These are phyloP conservation scores for Dysmachus trigonus DNA, from an alignment of 2,888 invertebrate genomes.

Conservation along the genomic window DNA sequence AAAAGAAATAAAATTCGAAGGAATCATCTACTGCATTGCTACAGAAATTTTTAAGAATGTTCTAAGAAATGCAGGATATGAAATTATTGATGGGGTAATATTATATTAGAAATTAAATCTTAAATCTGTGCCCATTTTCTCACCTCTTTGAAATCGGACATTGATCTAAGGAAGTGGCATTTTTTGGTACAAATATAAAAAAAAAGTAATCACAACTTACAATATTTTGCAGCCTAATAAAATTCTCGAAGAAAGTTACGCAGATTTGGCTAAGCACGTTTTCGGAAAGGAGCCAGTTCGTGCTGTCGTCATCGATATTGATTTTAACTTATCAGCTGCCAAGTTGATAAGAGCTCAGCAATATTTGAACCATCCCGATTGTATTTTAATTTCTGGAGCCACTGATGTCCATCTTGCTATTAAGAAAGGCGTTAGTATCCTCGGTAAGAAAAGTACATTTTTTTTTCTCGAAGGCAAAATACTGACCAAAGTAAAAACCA, in stretches of 20 bases:
- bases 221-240: constrained; percentile 54
- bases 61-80: constrained; percentile 64
- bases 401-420: constrained; percentile 62
- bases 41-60: constrained; percentile 57
- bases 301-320: constrained; percentile 66
- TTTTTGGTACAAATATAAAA: background rate
- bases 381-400: constrained; percentile 63
- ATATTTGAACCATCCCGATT: constrained; percentile 63
- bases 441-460: constrained; percentile 57
- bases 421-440: constrained; percentile 55
- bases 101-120: background rate
- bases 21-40: constrained; percentile 65
- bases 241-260: constrained; percentile 55
- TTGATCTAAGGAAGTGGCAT: too few species aligned
- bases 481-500: background rate
- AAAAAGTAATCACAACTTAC: background rate
- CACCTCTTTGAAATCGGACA: too few species aligned
- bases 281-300: constrained; percentile 61
- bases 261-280: constrained; percentile 52
- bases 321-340: constrained; percentile 62
- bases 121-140: too few species aligned
- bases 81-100: constrained; percentile 62
- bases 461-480: background rate
- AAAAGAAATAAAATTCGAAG: constrained; percentile 65
- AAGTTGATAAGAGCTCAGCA: constrained; percentile 64